A percentile compares a stretch with the other conserved stretches of the same genome.
Conservation (phyloP, 92 coral and sea anemone species). For the Chrysogorgia sp. region DNA sequence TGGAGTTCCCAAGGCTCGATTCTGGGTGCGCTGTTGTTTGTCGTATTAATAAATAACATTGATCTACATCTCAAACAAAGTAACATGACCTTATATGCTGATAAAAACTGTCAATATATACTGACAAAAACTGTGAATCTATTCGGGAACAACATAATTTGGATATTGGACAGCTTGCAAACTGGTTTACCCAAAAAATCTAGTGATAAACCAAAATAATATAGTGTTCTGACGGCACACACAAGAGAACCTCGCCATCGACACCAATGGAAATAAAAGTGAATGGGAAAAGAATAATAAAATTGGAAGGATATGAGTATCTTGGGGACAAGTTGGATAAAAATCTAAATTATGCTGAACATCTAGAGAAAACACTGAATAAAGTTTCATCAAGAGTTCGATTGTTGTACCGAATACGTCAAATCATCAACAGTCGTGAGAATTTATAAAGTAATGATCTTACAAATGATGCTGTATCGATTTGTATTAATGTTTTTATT, state of each 20-base stretch:
- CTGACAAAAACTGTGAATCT: neutral
- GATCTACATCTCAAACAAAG: neutral
- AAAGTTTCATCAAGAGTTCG: slow-evolving; percentile 14
- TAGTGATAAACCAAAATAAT: neutral
- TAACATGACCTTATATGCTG: neutral
- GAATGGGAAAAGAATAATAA: neutral
- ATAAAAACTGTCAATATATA: neutral
- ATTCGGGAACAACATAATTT: neutral
- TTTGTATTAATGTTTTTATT: too few relatives aligned
- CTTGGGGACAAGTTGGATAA: neutral
- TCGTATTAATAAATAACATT: neutral
- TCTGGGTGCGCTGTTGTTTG: too few relatives aligned
- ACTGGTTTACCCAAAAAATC: neutral
- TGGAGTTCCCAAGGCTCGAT: neutral
- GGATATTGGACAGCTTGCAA: neutral
- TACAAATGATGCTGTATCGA: too few relatives aligned
- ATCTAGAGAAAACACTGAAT: too few relatives aligned
- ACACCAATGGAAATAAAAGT: neutral
- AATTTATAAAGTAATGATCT: slow-evolving; percentile 18
- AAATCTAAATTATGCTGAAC: neutral
- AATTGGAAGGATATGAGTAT: slow-evolving; percentile 18
- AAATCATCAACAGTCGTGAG: neutral
- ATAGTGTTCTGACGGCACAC: too few relatives aligned
- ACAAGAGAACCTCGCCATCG: slow-evolving; percentile 4
- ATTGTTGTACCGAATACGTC: neutral